Base-by-base conservation (phyloP, 1,140 invertebrate genomes). In the Lycorma delicatula region DNA sequence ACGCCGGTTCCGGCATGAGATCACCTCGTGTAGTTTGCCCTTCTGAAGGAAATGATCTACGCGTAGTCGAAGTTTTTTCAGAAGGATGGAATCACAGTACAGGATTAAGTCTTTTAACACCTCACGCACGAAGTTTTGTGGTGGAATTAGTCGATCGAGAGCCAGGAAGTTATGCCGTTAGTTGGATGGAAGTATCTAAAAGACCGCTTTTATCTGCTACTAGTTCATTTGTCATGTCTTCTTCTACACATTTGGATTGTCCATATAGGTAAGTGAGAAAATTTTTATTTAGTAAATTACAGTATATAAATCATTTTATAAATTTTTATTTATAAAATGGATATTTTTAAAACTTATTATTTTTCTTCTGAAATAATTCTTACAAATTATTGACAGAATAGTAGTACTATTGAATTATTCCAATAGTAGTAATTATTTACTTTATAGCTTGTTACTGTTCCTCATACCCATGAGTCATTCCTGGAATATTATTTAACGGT, bases 111-210 rank as follows among this genome's bases (percentile, higher is more conserved):
- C 60, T 65, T 13, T 52, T 67, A 9, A 63, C 61, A 11, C 61
- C 66, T 16, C 61, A 51, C 75, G 61, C 81, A 31, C 80, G 81
- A 0, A 81, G 79, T 18, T 76, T 87, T 38, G 70, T 87, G 7
- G 67, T 87, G 6, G 85, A 88, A 62, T 87, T 86, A 61, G 79
- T 88, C 81, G 67, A 66, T 66, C 75, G 79, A 20, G 84, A 87
- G 63, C 78, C 80, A 3, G 84, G 83, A 0, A 81, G 78, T 64
- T 87, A 88, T 67, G 75, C 77, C 4, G 81, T 88, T 25, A 83
- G 82, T 50, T 88, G 86, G 86, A 85, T 89, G 72, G 85, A 87
- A 60, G 79, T 89, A 22, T 85, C 84, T 23, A 87, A 86, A 64
- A 79, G 84, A 62, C 79, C 83, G 0, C 72, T 75, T 0, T 63